Percentiles rank a stretch among this genome's conserved stretches.
These are phyloP conservation scores for Phenganax subtilis DNA, from an alignment of 92 coral and sea anemone species.

Conservation along the genomic window DNA sequence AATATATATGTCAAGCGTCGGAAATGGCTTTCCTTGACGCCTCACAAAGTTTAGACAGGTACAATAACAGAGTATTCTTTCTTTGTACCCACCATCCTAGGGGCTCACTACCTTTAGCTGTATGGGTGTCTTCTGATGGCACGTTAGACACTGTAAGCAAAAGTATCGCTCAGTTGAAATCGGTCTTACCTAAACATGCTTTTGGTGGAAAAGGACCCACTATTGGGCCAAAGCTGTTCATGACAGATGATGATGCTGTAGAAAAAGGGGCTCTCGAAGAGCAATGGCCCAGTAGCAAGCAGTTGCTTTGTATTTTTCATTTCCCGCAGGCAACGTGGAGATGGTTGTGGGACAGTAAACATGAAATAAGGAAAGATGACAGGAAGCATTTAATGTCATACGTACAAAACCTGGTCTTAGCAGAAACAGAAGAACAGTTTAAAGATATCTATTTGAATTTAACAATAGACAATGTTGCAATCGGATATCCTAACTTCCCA, in stretches of 20 bases:
- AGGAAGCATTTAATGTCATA: conserved; percentile 43
- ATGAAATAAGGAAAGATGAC: conserved; percentile 42
- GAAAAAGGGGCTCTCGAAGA: conserved; percentile 38
- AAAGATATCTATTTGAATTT: not conserved
- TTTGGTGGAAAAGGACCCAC: conserved; percentile 49
- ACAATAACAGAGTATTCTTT: conserved; percentile 55
- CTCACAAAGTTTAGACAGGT: conserved; percentile 51
- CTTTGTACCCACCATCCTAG: conserved; percentile 51
- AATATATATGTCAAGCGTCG: conserved; percentile 38
- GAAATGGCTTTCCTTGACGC: conserved; percentile 60
- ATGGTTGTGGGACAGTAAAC: conserved; percentile 54
- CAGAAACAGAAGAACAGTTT: conserved; percentile 40
- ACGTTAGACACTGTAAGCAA: conserved; percentile 20
- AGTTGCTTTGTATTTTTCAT: conserved; percentile 51
- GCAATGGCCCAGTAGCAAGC: conserved; percentile 43
- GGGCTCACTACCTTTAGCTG: conserved; percentile 51
- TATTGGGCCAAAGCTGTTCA: conserved; percentile 40
- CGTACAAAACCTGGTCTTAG: conserved; percentile 51
- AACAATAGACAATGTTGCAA: conserved; percentile 24
- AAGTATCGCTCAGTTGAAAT: conserved; percentile 22
- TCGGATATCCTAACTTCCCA: conserved; percentile 17
- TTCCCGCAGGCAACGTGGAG: conserved; percentile 58
- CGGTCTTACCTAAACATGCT: conserved; percentile 49
- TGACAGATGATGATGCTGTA: conserved; percentile 52
- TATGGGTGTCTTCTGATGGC: conserved; percentile 52